Base-by-base conservation (phyloP, 2,113 vertebrate genomes). In the Caranx ignobilis region DNA sequence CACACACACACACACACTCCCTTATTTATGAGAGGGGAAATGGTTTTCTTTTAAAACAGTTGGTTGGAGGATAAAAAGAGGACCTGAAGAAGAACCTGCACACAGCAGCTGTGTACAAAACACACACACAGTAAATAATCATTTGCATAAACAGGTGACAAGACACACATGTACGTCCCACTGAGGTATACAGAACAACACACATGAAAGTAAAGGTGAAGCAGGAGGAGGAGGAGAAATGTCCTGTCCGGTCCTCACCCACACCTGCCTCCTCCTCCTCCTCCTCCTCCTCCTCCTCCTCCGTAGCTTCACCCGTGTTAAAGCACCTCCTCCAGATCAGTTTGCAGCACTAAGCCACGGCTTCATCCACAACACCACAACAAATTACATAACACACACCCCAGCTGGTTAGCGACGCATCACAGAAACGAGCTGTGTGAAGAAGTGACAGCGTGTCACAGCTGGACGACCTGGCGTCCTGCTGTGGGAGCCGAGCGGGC, bases 351-450 rank as follows among this genome's bases (percentile, higher is more conserved):
- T 81, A 70, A 81, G 84, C 63, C 77, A 73, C 32, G 55, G 74
- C 76, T 68, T 87, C 65, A 47, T 83, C 75, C 69, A 26, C 64
- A 73, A 87, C 71, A 77, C 70, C 90, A 88, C 88, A 89, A 90
- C 88, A 92, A 83, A 91, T 91, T 88, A 91, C 90, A 91, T 91
- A 93, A 91, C 82, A 56, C 82, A 56, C 80, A 72, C 18, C 68
- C 83, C 88, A 83, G 89, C 85, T 86, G 90, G 80, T 79, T 59
- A 21, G 57, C 60, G 47, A 63, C 59, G 84, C 77, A 35, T 52
- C 66, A 56, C 37, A 71, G 56, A 67, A 74, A 85, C 60, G 37
- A 63, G 56, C 8, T 11, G 2, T 19, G 77, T 70, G 50, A 71
- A 68, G 71, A 66, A 65, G 79, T 73, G 71, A 50, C 63, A 37